Base-by-base conservation (phyloP, 1,140 invertebrate genomes). In the Cylas formicarius region DNA sequence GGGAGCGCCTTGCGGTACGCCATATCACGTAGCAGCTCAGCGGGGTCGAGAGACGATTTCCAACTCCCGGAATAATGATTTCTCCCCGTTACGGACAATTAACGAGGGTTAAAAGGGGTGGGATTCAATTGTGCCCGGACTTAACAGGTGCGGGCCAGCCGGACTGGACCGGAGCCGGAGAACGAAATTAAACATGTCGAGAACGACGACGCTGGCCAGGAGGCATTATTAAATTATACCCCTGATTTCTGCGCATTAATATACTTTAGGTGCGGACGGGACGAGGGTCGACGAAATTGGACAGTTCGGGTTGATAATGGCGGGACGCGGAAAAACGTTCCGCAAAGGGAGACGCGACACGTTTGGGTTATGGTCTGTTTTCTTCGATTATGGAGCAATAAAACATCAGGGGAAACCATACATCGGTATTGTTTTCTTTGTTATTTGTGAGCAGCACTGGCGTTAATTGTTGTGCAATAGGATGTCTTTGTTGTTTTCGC, bases 61-160 rank as follows among this genome's bases (percentile, higher is more conserved):
- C 39, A 34, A 48, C 29, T 38, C 35, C 53, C 52, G 47, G 50
- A 50, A 62, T 63, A 63, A 63, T 63, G 61, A 63, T 63, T 61
- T 62, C 62, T 61, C 56, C 53, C 53, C 50, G 52, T 62, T 60
- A 55, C 55, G 57, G 58, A 62, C 60, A 64, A 62, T 64, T 64
- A 64, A 64, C 62, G 55, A 63, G 62, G 62, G 62, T 64, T 56
- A 56, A 59, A 59, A 62, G 52, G 58, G 45, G n/a, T n/a, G n/a
- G n/a, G 59, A 63, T 64, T 60, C 62, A 62, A 62, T 62, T 61
- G 57, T 61, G 53, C 52, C 52, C n/a, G n/a, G 50, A 61, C 56
- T 63, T 65, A 65, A 65, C 62, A 65, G 62, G 62, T 65, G 62
- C 52, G 60, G 58, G 49, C 48, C 44, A 56, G 53, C 54, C 53